Evolutionary conservation across 2,113 vertebrate genomes (phyloP), one percentile per base, ranked within the genome.

Genomic region (Alethe castanea): DNA sequence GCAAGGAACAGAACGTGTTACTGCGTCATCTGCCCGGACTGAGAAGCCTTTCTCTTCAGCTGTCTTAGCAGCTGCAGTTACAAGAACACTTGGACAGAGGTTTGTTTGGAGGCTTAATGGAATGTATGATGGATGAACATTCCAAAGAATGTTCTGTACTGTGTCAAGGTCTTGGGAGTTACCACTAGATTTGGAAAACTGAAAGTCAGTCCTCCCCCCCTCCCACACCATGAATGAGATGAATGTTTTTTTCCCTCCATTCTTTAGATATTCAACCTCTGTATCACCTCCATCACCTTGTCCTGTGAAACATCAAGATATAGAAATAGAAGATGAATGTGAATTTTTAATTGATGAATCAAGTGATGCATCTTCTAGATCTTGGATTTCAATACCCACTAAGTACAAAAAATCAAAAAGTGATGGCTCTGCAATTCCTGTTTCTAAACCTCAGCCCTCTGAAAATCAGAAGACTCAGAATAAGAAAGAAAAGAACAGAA

Each of bases 271-370:
- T 52, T 74, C 61, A n/a, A 5, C 50, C 29, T 45, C 28, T 5
- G 0, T 38, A 69, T 44, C 77, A 42, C 36, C 31, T 7, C 86
- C 90, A 19, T 91, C 52, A 33, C 62, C 60, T 33, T 3, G 25
- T 92, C 48, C 82, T 78, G 36, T 81, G 85, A 95, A 80, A 76
- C 29, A 79, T 61, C 25, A 28, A 54, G 80, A 89, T 52, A 15
- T 1, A 78, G 90, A 93, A 59, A 31, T 84, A 74, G 97, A 97
- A 83, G 79, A 95, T 64, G 96, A 98, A 40, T 97, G 96, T 90
- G 98, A 98, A 74, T 98, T 98, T 96, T 74, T 97, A 78, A 98
- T 98, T 92, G 98, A 98, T 50, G 97, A 97, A 40, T 97, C 91
- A 19, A 72, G 60, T 82, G 71, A 6, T 74, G n/a, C 40, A 48